A percentile compares a stretch with the other conserved stretches of the same genome.
These are phyloP conservation scores for Promerops cafer DNA, from an alignment of 2,113 vertebrate genomes.

Conservation along the genomic window DNA sequence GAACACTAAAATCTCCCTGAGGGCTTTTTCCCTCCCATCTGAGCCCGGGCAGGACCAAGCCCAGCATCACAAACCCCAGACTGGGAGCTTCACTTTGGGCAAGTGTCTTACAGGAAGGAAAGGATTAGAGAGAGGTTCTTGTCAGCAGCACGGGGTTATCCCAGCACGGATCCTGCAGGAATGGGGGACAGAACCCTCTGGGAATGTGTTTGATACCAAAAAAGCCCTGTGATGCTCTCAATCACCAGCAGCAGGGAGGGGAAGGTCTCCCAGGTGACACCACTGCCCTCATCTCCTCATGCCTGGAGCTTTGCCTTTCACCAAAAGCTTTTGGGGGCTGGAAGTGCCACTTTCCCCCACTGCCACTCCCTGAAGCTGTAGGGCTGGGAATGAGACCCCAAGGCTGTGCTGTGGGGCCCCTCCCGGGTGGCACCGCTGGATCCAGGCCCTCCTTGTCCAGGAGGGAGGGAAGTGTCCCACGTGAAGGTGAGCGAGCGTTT, in stretches of 20 bases:
- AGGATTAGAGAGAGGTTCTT: neutral
- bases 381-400: accelerated
- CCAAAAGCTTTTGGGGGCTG: neutral
- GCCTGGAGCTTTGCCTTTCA: neutral
- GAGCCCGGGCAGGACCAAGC: neutral
- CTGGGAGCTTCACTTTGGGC: neutral
- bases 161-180: neutral
- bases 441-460: neutral
- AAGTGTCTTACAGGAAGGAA: neutral
- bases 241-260: neutral
- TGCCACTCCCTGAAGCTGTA: neutral
- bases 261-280: neutral
- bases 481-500: neutral
- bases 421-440: accelerated
- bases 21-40: accelerated
- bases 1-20: neutral
- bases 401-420: accelerated
- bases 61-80: neutral
- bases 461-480: neutral
- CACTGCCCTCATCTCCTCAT: neutral
- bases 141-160: neutral
- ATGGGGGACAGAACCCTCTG: neutral
- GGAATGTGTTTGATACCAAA: neutral
- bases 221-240: neutral
- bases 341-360: neutral